These are phyloP conservation scores for Fregetta grallaria DNA, from an alignment of 2,113 vertebrate species.

Conservation along the genomic window DNA sequence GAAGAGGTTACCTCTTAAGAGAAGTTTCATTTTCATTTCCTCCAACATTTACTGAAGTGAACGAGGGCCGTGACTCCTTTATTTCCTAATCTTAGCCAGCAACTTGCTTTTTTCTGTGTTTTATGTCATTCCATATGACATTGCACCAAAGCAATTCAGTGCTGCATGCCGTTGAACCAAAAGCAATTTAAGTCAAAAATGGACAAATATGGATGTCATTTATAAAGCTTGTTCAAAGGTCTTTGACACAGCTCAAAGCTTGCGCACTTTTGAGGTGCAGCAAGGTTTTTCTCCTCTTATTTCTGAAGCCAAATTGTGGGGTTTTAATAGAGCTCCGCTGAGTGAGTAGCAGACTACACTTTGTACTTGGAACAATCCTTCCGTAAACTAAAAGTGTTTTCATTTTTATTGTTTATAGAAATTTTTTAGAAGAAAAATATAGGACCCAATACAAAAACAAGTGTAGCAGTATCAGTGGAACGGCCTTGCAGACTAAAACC, in stretches of 20 bases:
- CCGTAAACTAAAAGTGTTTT: not conserved
- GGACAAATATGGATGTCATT: constrained; percentile 77
- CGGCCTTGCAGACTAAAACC: not conserved
- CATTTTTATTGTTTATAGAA: not conserved
- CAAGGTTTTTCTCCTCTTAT: not conserved
- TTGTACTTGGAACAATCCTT: not conserved
- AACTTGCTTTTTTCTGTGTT: constrained; percentile 61
- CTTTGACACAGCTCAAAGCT: constrained; percentile 66
- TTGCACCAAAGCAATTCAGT: constrained; percentile 65
- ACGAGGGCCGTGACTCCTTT: constrained; percentile 61
- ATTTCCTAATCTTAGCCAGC: constrained; percentile 66
- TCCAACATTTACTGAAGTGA: constrained; percentile 65
- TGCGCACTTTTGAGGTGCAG: not conserved
- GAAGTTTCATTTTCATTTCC: constrained; percentile 73
- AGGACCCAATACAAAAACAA: not conserved
- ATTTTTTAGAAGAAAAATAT: not conserved
- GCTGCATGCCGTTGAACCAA: constrained; percentile 65
- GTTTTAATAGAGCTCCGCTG: constrained; percentile 23
- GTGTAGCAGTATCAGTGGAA: not conserved
- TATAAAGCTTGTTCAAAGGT: constrained; percentile 72
- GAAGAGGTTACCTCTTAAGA: constrained; percentile 68
- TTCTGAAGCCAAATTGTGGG: not conserved
- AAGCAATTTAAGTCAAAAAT: constrained; percentile 78
- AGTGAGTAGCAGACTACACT: not conserved
- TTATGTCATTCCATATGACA: constrained; percentile 69